Evolutionary conservation across 2,888 invertebrate species (phyloP).

Genomic region (Stenodera caucasica): DNA sequence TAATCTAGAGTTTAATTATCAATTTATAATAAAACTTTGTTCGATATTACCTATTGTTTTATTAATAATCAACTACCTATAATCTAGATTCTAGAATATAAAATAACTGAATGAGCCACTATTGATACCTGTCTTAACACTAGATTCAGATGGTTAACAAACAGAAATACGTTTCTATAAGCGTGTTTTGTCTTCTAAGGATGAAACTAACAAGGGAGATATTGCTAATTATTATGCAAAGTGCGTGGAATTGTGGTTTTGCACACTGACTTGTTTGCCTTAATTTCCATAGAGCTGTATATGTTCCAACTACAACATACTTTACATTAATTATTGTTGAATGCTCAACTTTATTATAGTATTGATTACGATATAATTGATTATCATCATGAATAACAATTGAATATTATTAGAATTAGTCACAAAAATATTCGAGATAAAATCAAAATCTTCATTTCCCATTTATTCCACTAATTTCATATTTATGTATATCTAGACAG

Average conservation of each 20-base stretch:
- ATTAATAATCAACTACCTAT: too few species aligned
- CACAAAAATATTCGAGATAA: too few species aligned
- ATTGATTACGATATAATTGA: neutral
- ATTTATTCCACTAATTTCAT: too few species aligned
- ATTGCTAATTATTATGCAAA: constrained; percentile 46
- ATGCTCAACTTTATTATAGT: neutral
- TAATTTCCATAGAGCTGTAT: constrained; percentile 33
- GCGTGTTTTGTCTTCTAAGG: constrained; percentile 38
- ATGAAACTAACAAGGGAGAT: constrained; percentile 37
- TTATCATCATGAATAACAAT: neutral
- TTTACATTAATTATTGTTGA: constrained; percentile 21
- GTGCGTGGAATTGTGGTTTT: constrained; percentile 42
- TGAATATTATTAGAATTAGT: too few species aligned
- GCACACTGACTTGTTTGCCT: constrained; percentile 41
- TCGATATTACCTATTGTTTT: too few species aligned
- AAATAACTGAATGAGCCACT: constrained; percentile 20
- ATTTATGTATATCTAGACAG: too few species aligned
- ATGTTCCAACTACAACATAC: constrained; percentile 22
- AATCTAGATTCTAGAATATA: too few species aligned
- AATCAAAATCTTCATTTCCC: too few species aligned
- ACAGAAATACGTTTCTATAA: constrained; percentile 39
- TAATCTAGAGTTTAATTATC: too few species aligned
- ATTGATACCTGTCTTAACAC: constrained; percentile 42
- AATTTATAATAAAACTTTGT: too few species aligned
- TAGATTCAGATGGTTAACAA: constrained; percentile 33